Evolutionary conservation across 2,113 vertebrate genomes (phyloP).

Genomic region (Pseudorhombus dupliciocellatus): DNA sequence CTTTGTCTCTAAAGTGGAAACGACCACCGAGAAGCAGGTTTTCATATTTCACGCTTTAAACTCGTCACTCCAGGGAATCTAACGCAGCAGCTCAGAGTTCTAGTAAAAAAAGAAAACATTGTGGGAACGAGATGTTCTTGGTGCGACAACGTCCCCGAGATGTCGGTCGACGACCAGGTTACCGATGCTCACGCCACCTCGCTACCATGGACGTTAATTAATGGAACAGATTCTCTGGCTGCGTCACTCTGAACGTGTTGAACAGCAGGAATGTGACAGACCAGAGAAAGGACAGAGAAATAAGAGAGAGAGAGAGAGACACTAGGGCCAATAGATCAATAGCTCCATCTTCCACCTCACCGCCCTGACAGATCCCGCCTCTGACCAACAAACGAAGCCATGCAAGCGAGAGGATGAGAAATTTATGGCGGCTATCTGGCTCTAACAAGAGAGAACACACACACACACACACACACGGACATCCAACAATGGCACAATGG

Average conservation of each 20-base stretch:
- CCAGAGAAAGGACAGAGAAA: constrained; percentile 43
- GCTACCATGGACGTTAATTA: not conserved
- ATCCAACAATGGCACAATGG: constrained; percentile 30
- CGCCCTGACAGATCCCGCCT: constrained; percentile 7
- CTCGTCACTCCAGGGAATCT: too few relatives aligned
- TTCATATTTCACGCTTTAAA: too few relatives aligned
- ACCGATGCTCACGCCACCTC: not conserved
- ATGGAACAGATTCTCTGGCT: not conserved
- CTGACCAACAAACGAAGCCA: constrained; percentile 13
- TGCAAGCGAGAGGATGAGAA: constrained; percentile 37
- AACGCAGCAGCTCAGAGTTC: too few relatives aligned
- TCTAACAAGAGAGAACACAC: constrained; percentile 5
- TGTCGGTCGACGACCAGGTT: too few relatives aligned
- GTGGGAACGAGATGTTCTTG: too few relatives aligned
- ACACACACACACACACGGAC: constrained; percentile 2
- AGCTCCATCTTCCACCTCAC: constrained; percentile 43
- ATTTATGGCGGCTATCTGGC: not conserved
- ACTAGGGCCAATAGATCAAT: not conserved
- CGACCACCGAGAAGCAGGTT: too few relatives aligned
- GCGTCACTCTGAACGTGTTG: constrained; percentile 16
- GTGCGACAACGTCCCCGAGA: too few relatives aligned
- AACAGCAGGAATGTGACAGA: constrained; percentile 64
- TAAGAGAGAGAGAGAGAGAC: constrained; percentile 21
- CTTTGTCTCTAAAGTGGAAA: too few relatives aligned
- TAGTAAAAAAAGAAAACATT: not conserved